A percentile compares a stretch with the other conserved stretches of the same genome.
These are phyloP conservation scores for Lepidochitona cinerea DNA, from an alignment of 2,888 invertebrate species.

Conservation along the genomic window DNA sequence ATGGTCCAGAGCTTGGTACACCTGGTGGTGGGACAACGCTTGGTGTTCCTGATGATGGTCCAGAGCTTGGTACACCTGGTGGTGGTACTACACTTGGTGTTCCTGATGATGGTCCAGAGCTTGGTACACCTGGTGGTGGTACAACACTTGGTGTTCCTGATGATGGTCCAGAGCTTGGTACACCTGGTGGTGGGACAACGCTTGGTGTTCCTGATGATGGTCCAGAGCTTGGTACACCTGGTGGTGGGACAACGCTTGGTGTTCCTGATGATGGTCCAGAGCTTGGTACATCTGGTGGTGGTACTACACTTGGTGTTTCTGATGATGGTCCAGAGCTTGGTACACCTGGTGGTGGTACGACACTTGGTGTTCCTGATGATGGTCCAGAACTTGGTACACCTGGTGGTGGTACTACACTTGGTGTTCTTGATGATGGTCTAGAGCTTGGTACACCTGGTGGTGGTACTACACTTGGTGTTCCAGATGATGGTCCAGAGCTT, in stretches of 20 bases:
- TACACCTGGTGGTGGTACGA: not conserved
- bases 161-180: not conserved
- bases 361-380: not conserved
- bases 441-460: not conserved
- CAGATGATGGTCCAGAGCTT: not conserved
- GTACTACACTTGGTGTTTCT: not conserved
- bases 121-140: not conserved
- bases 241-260: not conserved
- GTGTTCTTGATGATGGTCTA: not conserved
- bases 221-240: not conserved
- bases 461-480: not conserved
- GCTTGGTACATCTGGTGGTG: not conserved
- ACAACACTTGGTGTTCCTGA: not conserved
- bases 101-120: not conserved
- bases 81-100: not conserved
- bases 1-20: not conserved
- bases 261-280: not conserved
- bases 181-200: not conserved
- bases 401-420: not conserved
- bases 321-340: not conserved
- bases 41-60: not conserved
- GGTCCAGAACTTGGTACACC: not conserved
- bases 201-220: not conserved
- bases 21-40: not conserved
- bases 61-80: not conserved